Base-by-base conservation (phyloP, 1,140 invertebrate species). In the Listronotus bonariensis region DNA sequence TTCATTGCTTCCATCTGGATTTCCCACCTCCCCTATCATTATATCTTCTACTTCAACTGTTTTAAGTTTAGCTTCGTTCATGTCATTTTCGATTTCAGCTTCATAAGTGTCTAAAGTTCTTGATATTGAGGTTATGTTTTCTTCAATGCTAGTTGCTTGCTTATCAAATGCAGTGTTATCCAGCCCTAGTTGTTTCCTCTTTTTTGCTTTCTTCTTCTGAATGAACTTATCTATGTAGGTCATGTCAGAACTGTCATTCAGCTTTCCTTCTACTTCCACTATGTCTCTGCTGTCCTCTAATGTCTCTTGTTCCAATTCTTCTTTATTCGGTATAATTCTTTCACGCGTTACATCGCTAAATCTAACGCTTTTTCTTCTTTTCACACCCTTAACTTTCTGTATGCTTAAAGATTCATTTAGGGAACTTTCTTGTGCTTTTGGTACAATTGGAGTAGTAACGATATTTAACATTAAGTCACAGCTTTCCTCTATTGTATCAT, bases 51-150 rank as follows among this genome's bases (percentile, higher is more conserved):
- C 11, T 52, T 68, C 49, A 9, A 65, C 17, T 31, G 42, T 38
- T 49, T 60, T 62, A 11, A 65, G 36, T 71, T 77, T 77, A 1
- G 67, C 68, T 52, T 77, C 74, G 34, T 77, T 77, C n/a, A 77
- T 74, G 31, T 74, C 72, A 53, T 77, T 77, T 54, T 77, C 75
- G 6, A 77, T 68, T 65, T 76, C 70, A 2, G 75, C 75, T 54
- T 77, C 68, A 45, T 64, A 77, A 17, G 26, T 60, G 12, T 77
- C 74, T 11, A 77, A 59, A 26, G 56, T 68, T 48, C 71, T 68
- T 6, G 69, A 58, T 10, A 77, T 70, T 12, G 60, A 52, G 42
- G 68, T 57, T 8, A 76, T 56, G 45, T 71, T 73, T 64, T 71
- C 68, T 36, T 75, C 68, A 7, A 76, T 51, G 20, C 40, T 61